Conservation (phyloP, 2,888 invertebrate species). For the Caenorhabditis doughertyi region DNA sequence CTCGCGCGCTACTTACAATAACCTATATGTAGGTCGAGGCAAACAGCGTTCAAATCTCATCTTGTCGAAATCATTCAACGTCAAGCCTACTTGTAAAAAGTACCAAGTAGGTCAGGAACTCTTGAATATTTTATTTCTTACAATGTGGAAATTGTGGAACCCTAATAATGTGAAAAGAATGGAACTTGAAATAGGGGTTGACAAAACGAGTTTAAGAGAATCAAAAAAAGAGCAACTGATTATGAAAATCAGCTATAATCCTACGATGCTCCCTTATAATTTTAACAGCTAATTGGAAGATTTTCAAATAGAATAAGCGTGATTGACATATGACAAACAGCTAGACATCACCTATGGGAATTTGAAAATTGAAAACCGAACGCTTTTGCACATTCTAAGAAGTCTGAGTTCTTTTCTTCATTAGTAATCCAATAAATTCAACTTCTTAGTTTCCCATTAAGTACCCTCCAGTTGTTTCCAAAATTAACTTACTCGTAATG, state of each 20-base stretch:
- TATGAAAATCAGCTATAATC: neutral
- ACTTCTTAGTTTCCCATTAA: constrained; percentile 4
- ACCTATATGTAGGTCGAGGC: constrained; percentile 69
- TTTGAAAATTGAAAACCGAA: neutral
- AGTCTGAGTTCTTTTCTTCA: too few species aligned
- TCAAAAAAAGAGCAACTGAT: neutral
- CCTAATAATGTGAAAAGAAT: neutral
- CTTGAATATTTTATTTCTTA: neutral
- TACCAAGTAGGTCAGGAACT: neutral
- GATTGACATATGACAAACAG: neutral
- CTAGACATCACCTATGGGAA: neutral
- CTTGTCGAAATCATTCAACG: constrained; percentile 41
- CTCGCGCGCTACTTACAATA: constrained; percentile 67
- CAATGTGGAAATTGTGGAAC: neutral
- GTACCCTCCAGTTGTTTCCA: neutral
- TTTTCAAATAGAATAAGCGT: neutral
- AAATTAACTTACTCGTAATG: constrained; percentile 53
- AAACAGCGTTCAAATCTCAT: constrained; percentile 52
- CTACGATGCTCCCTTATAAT: neutral
- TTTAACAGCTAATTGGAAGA: neutral
- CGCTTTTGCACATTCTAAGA: neutral
- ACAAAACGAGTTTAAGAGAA: neutral
- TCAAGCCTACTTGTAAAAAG: constrained; percentile 36
- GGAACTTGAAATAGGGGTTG: neutral
- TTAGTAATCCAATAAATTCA: neutral